phyloP scores from a whole-genome alignment of 2,113 vertebrate genomes.

The Taurulus bubalis region DNA sequence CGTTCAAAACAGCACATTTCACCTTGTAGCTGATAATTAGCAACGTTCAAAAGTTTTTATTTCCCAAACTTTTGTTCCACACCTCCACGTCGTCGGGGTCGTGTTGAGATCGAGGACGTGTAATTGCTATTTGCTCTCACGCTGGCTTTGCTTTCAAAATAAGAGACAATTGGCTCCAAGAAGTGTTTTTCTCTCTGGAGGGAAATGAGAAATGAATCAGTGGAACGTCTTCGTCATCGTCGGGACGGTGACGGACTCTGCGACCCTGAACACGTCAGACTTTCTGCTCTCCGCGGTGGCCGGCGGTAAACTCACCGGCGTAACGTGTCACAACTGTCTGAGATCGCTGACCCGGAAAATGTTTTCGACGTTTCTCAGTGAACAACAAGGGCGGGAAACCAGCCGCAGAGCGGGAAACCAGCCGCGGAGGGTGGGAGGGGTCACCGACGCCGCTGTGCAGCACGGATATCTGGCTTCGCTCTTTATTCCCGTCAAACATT shows the following conservation, averaged over 20 bases:
- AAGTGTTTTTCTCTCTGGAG: background rate
- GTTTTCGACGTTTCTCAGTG: background rate
- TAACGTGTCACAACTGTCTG: conserved; percentile 5
- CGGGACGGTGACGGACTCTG: background rate
- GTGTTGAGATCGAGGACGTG: background rate
- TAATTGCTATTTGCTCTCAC: background rate
- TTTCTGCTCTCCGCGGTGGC: background rate
- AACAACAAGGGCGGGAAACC: background rate
- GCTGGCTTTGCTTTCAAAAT: background rate
- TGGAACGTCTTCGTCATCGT: background rate
- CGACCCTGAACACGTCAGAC: conserved; percentile 9
- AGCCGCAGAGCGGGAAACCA: background rate
- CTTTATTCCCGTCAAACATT: background rate
- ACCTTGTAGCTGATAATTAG: background rate
- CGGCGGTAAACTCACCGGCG: background rate
- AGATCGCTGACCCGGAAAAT: conserved; percentile 10
- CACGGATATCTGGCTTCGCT: background rate
- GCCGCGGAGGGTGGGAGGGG: background rate
- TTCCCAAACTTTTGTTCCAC: too few species aligned
- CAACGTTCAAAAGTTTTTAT: background rate
- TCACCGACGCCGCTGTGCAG: background rate
- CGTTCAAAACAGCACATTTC: background rate
- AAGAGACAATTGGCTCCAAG: background rate
- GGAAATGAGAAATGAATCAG: background rate
- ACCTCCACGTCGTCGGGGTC: background rate